Evolutionary conservation across 2,113 vertebrate genomes (phyloP), one percentile per base, ranked within the genome.

Genomic region (Delphinus delphis): DNA sequence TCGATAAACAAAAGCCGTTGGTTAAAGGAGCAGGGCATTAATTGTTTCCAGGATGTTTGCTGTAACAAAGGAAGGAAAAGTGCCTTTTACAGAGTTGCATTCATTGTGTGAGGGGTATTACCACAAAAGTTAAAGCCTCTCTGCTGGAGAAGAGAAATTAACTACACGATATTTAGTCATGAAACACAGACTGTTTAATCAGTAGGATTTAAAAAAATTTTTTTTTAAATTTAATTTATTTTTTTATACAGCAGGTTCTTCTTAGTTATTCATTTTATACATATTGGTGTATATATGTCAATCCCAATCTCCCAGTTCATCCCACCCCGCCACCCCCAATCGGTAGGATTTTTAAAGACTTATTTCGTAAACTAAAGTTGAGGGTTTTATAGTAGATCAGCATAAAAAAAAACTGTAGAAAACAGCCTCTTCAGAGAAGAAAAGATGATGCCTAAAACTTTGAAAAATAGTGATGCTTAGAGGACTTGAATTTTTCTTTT

Each of bases 1-100:
- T 95, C 98, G 79, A 97, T 97, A 98, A 98, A 98, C 98, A 98
- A 98, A 98, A 97, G 97, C 83, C 96, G 73, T 76, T 58, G 13
- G 95, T 97, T 96, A 76, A 60, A 70, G 95, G 94, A 98, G 58
- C 60, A 62, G 96, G 98, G 98, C 98, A 91, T 93, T 97, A 41
- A 82, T 96, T 97, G 96, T 98, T 98, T 98, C 97, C 98, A 98
- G 98, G 97, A 98, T 98, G 98, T 98, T 98, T 98, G 98, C 96
- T 98, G 93, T 97, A 98, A 98, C 74, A 97, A 98, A 99, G 99
- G 99, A 99, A 99, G 99, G 98, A 99, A 99, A 98, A 98, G 94
- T 91, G 94, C 93, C 96, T 98, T 94, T 99, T 97, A 36, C 96
- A 91, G 93, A 98, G 96, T 94, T 93, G 94, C 79, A 41, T 63